Percentiles rank a stretch among this genome's conserved stretches.
Conservation (phyloP, 2,888 invertebrate species). For the Microctonus aethiopoides region DNA sequence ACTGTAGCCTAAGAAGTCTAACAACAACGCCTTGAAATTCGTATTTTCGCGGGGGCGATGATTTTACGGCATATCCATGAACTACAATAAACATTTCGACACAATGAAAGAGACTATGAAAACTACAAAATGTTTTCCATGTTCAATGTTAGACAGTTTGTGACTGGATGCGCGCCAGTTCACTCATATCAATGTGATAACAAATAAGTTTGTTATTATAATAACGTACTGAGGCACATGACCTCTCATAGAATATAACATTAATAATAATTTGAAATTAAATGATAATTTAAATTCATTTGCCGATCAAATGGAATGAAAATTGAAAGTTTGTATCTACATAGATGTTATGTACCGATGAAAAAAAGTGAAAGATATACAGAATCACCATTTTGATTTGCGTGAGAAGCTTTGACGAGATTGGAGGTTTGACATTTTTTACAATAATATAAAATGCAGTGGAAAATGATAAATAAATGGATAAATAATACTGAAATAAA, state of each 20-base stretch:
- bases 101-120: not conserved
- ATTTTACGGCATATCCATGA: too few relatives aligned
- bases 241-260: not conserved
- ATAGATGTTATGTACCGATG: too few relatives aligned
- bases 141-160: constrained; percentile 54
- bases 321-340: too few relatives aligned
- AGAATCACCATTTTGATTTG: not conserved
- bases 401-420: not conserved
- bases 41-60: not conserved
- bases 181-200: constrained; percentile 29
- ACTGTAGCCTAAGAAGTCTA: too few relatives aligned
- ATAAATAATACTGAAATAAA: not conserved
- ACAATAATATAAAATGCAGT: not conserved
- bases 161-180: constrained; percentile 60
- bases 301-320: not conserved
- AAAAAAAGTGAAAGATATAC: not conserved
- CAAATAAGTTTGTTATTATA: not conserved
- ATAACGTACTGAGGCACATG: constrained; percentile 20
- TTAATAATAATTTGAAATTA: not conserved
- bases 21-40: not conserved
- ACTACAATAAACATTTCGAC: not conserved
- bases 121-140: not conserved
- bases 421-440: not conserved
- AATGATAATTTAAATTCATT: not conserved
- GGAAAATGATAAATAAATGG: not conserved